phyloP scores from a whole-genome alignment of 2,888 invertebrate species.

The Pyrrhia umbra region DNA sequence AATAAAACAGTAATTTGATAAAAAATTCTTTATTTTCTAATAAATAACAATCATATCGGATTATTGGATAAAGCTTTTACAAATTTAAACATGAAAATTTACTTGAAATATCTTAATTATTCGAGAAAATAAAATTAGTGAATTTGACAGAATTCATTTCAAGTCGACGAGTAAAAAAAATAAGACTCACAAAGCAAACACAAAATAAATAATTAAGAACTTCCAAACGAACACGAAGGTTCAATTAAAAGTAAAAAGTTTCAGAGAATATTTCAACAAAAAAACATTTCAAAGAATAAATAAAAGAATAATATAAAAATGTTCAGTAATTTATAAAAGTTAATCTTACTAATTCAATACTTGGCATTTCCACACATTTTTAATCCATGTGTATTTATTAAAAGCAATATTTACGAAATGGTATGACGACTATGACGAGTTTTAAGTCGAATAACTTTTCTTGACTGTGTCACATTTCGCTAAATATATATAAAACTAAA shows the following conservation, averaged over 20 bases:
- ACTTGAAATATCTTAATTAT: background rate
- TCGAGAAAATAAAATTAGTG: background rate
- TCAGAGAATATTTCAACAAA: slow-evolving; percentile 20
- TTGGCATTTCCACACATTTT: slow-evolving; percentile 33
- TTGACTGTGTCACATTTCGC: slow-evolving; percentile 51
- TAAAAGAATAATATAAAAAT: slow-evolving; percentile 16
- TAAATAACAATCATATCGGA: background rate
- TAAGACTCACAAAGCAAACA: slow-evolving; percentile 20
- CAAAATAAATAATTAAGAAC: slow-evolving; percentile 30
- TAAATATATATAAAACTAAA: too few species aligned
- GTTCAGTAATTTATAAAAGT: slow-evolving; percentile 6
- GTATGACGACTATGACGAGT: slow-evolving; percentile 32
- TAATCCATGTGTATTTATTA: slow-evolving; percentile 47
- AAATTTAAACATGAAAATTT: background rate
- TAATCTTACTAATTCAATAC: background rate
- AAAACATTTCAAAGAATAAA: slow-evolving; percentile 15
- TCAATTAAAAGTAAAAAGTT: slow-evolving; percentile 35
- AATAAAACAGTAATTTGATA: background rate
- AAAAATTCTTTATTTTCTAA: background rate
- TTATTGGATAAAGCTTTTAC: background rate
- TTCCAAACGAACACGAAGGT: slow-evolving; percentile 25
- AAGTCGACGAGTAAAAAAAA: slow-evolving; percentile 13
- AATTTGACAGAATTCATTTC: slow-evolving; percentile 11
- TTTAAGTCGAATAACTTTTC: slow-evolving; percentile 58
- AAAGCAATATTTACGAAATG: slow-evolving; percentile 55